Evolutionary conservation across 2,113 vertebrate species (phyloP), one percentile per base, ranked within the genome.

Genomic region (Thryonomys swinderianus): DNA sequence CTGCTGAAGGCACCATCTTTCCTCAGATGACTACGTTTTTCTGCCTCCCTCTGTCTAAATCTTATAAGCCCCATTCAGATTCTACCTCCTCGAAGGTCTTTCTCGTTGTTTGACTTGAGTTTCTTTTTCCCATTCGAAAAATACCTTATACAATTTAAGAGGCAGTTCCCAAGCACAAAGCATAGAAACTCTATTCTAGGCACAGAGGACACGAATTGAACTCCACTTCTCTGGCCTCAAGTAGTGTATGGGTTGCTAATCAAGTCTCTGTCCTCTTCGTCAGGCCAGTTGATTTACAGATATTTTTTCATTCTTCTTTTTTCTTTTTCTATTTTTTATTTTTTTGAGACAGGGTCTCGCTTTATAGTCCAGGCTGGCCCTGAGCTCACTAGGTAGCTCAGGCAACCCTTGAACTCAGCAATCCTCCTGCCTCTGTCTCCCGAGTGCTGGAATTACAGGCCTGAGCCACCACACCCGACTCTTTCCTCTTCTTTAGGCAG

Each of bases 21-120:
- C 40, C 21, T 86, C 59, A 32, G 53, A 42, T 8, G 10, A 7
- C 18, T 21, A 0, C 9, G 37, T 85, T n/a, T 8, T 0, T 45
- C 57, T 7, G 5, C 11, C 64, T 87, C 16, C 18, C 25, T 66
- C 23, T 30, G 20, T 40, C 21, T 18, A 69, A 59, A 53, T 67
- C 30, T n/a, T 21, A n/a, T 8, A 76, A 9, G 40, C 2, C 32
- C 13, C 18, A 17, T 94, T 78, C 57, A 55, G 23, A 90, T 40
- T 74, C 66, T 73, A 21, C 9, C 37, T 85, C 45, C 42, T 96
- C 27, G n/a, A 88, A 88, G 55, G 76, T 55, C 79, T 94, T 96
- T 82, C 86, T 21, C 12, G 18, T 13, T 74, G 9, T 81, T 45
- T 93, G 79, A 69, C 14, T 51, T 40, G 62, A 69, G 66, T 82